Conservation (phyloP, 2,113 vertebrate species). For the Etia nguti region DNA sequence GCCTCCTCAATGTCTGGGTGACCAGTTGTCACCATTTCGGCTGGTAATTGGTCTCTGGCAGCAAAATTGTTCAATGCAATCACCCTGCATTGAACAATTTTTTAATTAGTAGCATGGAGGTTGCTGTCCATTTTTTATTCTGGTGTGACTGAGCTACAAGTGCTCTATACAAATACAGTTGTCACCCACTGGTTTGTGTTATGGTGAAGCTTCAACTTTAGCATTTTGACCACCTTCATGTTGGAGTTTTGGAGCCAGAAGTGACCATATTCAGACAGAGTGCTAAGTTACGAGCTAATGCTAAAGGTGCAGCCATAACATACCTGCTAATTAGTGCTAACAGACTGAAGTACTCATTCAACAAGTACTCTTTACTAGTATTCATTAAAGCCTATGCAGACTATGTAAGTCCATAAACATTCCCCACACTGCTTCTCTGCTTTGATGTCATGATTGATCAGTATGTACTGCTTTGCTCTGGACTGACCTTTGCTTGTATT, state of each 20-base stretch:
- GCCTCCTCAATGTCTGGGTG: no score
- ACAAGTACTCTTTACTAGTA: fast-evolving
- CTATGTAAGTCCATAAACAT: background rate
- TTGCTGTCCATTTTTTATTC: background rate
- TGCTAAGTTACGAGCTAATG: background rate
- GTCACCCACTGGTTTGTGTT: background rate
- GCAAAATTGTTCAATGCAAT: no score
- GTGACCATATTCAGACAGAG: background rate
- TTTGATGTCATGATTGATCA: background rate
- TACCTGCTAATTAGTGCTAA: background rate
- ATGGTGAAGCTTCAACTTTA: background rate
- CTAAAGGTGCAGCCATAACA: background rate
- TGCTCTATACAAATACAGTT: fast-evolving
- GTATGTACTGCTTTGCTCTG: background rate
- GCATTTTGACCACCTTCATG: fast-evolving
- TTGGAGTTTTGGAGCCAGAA: background rate
- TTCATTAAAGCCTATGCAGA: background rate
- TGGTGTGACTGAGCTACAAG: fast-evolving
- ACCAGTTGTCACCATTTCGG: no score
- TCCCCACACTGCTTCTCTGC: background rate
- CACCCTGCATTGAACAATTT: no score
- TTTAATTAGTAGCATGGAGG: background rate
- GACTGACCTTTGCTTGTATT: background rate
- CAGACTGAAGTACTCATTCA: background rate
- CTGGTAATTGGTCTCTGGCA: no score